phyloP scores from a whole-genome alignment of 2,888 invertebrate genomes.

The Dynastes maya region DNA sequence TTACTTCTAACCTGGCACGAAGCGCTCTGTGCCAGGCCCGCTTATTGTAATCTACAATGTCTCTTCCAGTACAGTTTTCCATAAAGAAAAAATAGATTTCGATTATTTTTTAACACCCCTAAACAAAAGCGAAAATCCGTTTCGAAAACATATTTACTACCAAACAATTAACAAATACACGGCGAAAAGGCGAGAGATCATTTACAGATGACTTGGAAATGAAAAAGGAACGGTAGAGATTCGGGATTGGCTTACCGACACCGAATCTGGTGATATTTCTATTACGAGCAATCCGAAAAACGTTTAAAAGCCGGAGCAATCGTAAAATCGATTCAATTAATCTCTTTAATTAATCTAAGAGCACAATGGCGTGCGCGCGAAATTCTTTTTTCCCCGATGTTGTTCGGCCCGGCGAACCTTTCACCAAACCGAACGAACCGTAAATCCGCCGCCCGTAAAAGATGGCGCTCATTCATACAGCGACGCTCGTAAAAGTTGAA shows the following conservation, averaged over 20 bases:
- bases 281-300: constrained; percentile 35
- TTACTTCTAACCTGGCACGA: too few species aligned
- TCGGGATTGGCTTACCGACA: background rate
- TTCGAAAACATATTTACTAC: background rate
- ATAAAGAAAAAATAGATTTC: too few species aligned
- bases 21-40: too few species aligned
- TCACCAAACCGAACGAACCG: too few species aligned
- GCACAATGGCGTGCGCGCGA: constrained; percentile 39
- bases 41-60: too few species aligned
- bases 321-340: constrained; percentile 45
- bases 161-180: constrained; percentile 1
- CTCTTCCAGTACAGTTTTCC: too few species aligned
- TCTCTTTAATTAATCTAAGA: constrained; percentile 45
- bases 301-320: constrained; percentile 35
- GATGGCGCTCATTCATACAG: constrained; percentile 16
- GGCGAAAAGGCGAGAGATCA: background rate
- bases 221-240: background rate
- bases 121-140: background rate
- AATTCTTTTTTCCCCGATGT: constrained; percentile 17
- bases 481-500: background rate
- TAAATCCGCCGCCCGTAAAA: constrained; percentile 33
- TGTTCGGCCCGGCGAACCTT: background rate
- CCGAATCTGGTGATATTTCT: constrained; percentile 18
- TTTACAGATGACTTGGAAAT: background rate
- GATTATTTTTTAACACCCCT: too few species aligned